A percentile compares a stretch with the other conserved stretches of the same genome.
Evolutionary conservation across 2,113 vertebrate species (phyloP).

Genomic region (Amazona guildingii): DNA sequence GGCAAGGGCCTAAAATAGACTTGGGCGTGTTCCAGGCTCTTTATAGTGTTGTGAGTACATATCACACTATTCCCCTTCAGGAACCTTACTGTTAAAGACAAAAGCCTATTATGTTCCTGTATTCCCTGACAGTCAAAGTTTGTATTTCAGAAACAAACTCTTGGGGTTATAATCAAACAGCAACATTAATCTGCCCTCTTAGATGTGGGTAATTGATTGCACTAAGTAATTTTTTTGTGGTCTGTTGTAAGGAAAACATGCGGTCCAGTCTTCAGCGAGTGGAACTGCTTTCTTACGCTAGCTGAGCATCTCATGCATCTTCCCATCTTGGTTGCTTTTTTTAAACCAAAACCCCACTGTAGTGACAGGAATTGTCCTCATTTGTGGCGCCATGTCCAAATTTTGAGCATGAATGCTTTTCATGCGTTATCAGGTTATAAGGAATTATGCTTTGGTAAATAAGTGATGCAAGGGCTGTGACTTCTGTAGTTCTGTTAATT

Average conservation of each 20-base stretch:
- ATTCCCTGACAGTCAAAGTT: neutral
- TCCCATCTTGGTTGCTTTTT: neutral
- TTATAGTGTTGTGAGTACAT: neutral
- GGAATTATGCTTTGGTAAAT: neutral
- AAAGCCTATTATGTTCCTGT: neutral
- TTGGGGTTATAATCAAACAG: constrained; percentile 9
- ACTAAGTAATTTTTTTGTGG: constrained; percentile 11
- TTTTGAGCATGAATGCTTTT: neutral
- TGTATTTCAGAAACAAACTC: constrained; percentile 36
- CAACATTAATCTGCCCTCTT: neutral
- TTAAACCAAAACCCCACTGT: neutral
- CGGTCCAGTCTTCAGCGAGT: neutral
- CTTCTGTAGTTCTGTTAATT: neutral
- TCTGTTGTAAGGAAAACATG: constrained; percentile 1
- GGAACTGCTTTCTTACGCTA: neutral
- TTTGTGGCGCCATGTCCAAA: neutral
- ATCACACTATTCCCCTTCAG: neutral
- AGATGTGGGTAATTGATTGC: constrained; percentile 23
- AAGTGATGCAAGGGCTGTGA: neutral
- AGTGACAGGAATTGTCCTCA: neutral
- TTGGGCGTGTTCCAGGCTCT: constrained; percentile 13
- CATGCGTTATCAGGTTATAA: neutral
- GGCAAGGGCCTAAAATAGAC: constrained; percentile 21
- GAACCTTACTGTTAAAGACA: neutral
- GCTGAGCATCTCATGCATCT: neutral